A percentile compares a stretch with the other conserved stretches of the same genome.
Evolutionary conservation across 1,140 invertebrate genomes (phyloP).

Genomic region (Adelges cooleyi): DNA sequence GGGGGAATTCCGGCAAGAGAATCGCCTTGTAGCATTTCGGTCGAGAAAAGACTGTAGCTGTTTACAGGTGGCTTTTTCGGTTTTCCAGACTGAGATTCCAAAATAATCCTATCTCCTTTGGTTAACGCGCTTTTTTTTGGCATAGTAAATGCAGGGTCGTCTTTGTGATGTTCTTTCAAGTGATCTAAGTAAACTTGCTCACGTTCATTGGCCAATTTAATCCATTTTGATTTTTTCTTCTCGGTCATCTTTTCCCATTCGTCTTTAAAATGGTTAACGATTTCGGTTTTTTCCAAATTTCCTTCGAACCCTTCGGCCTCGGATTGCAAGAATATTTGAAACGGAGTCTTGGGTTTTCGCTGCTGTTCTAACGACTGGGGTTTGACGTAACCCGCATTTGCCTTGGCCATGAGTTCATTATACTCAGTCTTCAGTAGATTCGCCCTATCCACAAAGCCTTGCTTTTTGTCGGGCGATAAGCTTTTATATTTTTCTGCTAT

Average conservation of each 20-base stretch:
- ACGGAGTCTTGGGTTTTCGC: too few species aligned
- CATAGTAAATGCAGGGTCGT: constrained; percentile 9
- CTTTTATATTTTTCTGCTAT: too few species aligned
- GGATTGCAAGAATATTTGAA: background rate
- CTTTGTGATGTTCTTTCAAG: constrained; percentile 15
- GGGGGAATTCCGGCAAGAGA: background rate
- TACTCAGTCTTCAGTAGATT: constrained; percentile 10
- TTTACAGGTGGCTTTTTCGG: constrained; percentile 7
- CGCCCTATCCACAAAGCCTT: constrained; percentile 4
- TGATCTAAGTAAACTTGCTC: background rate
- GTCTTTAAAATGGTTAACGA: constrained; percentile 5
- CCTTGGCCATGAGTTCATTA: background rate
- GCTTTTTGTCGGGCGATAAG: too few species aligned
- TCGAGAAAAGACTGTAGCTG: constrained; percentile 12
- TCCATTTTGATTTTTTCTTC: constrained; percentile 24
- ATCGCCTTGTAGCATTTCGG: constrained; percentile 9
- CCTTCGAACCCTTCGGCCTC: background rate
- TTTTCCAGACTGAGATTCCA: too few species aligned
- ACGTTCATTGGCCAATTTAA: too few species aligned
- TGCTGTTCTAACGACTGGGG: background rate
- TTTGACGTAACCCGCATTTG: background rate
- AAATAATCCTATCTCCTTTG: too few species aligned
- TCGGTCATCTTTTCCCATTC: constrained; percentile 5
- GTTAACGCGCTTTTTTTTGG: constrained; percentile 10
- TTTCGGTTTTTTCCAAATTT: background rate